Percentiles rank a stretch among this genome's conserved stretches.
Conservation (phyloP, 1,140 invertebrate genomes). For the Adoxophyes honmai region DNA sequence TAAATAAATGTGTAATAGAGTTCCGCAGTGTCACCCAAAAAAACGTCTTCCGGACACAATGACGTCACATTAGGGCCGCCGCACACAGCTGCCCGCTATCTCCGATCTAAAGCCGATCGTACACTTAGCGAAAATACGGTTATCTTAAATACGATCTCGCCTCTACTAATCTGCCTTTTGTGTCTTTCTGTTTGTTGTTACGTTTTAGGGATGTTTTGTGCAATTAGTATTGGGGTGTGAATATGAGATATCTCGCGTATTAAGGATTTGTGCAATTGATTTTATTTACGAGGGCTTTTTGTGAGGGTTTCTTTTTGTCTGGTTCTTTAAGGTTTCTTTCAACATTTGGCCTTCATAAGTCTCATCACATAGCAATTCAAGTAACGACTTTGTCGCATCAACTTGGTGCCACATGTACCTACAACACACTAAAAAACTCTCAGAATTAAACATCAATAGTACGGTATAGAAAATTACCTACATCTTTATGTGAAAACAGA, state of each 20-base stretch:
- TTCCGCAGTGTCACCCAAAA: conserved; percentile 1
- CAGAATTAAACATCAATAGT: too few species aligned
- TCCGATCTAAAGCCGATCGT: conserved; percentile 56
- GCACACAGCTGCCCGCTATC: conserved; percentile 66
- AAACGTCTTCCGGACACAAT: conserved; percentile 26
- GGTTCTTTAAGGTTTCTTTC: too few species aligned
- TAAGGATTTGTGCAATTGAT: conserved; percentile 23
- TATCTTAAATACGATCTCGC: conserved; percentile 73
- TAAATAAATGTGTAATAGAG: too few species aligned
- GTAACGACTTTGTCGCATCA: too few species aligned
- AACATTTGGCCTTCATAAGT: too few species aligned
- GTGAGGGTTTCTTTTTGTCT: background rate
- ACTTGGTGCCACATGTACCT: too few species aligned
- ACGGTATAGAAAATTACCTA: too few species aligned
- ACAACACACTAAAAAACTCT: too few species aligned
- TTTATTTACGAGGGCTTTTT: conserved; percentile 20
- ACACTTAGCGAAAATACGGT: conserved; percentile 67
- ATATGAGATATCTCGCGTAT: conserved; percentile 38
- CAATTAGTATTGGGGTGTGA: conserved; percentile 70
- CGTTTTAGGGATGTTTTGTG: conserved; percentile 52
- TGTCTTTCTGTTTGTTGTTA: conserved; percentile 60
- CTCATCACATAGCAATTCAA: too few species aligned
- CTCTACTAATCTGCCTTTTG: conserved; percentile 68
- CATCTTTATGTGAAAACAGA: too few species aligned
- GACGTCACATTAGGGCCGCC: conserved; percentile 41